Conservation (phyloP, 2,888 invertebrate species). For the Hydroisotoma schaefferi region DNA sequence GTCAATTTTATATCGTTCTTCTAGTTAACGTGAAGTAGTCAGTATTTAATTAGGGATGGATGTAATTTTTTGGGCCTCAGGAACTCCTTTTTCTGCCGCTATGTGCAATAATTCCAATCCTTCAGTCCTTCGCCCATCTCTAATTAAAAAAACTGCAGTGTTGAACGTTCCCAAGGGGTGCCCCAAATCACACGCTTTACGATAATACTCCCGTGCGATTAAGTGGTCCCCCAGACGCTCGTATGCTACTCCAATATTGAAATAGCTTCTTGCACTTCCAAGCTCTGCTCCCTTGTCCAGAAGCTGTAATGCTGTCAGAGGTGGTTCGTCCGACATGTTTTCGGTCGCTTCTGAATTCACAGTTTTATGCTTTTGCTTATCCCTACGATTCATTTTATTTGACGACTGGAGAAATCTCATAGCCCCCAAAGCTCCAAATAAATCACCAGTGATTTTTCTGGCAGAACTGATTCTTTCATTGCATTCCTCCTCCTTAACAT, state of each 20-base stretch:
- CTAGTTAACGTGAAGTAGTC: no score
- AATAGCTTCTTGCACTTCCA: slow-evolving; percentile 42
- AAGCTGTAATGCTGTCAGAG: slow-evolving; percentile 30
- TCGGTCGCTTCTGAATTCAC: no score
- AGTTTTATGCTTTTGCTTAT: no score
- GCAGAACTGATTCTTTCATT: background rate
- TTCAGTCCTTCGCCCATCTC: slow-evolving; percentile 31
- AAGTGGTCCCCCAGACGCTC: slow-evolving; percentile 31
- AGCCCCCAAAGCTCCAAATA: slow-evolving; percentile 39
- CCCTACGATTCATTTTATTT: background rate
- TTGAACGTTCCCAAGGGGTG: slow-evolving; percentile 47
- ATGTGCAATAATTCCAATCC: slow-evolving; percentile 32
- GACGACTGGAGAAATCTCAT: slow-evolving; percentile 28
- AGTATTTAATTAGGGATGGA: no score
- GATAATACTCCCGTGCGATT: slow-evolving; percentile 40
- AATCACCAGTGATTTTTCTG: slow-evolving; percentile 29
- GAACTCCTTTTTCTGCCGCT: slow-evolving; percentile 42
- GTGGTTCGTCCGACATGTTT: slow-evolving; percentile 20
- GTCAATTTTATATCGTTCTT: no score
- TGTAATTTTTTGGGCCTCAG: slow-evolving; percentile 37
- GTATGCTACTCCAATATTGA: slow-evolving; percentile 45
- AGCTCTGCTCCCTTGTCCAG: slow-evolving; percentile 38
- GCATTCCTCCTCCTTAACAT: background rate
- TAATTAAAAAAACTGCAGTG: slow-evolving; percentile 34
- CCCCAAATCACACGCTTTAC: slow-evolving; percentile 40